Evolutionary conservation across 2,113 vertebrate genomes (phyloP), one percentile per base, ranked within the genome.

Genomic region (Xiphophorus couchianus): DNA sequence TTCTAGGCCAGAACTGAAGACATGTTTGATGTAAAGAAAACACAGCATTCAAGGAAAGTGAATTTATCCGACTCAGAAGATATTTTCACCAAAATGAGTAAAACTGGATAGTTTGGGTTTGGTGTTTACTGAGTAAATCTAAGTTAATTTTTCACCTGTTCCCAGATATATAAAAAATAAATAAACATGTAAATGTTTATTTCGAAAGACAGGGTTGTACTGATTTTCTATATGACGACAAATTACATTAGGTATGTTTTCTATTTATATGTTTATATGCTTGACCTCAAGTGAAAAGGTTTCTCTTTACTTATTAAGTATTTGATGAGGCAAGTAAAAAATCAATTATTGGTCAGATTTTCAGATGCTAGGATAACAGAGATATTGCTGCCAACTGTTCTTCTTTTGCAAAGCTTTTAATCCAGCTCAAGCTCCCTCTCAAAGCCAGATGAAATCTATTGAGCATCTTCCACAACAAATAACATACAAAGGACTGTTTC

Each of bases 291-390:
- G 3, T 58, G 25, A 58, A 54, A 54, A 7, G 51, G 51, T n/a
- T 58, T 11, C 51, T n/a, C 8, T 9, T 25, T 58, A 58, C 22
- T 58, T 54, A 19, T 1, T 3, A 3, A 28, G 66, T 17, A n/a
- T 9, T 15, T 54, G 28, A 39, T 48, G 17, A 62, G 4, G 8
- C 1, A 62, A 61, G 22, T 30, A 66, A 86, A 51, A 69, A 70
- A 74, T 28, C 42, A 63, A 62, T 70, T 80, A 84, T 73, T 80
- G 62, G 44, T 82, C 54, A 66, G 48, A 65, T 71, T 67, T 77
- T 39, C 66, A 73, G 10, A 62, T 15, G 74, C 19, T 60, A 37
- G 25, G 29, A 48, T 63, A 51, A 62, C 11, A 44, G n/a, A 75
- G 30, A 62, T 62, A 62, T 65, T 60, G n/a, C 51, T 64, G 64